Evolutionary conservation across 1,140 invertebrate genomes (phyloP), one percentile per base, ranked within the genome.

Genomic region (Lanistes nyassanus): DNA sequence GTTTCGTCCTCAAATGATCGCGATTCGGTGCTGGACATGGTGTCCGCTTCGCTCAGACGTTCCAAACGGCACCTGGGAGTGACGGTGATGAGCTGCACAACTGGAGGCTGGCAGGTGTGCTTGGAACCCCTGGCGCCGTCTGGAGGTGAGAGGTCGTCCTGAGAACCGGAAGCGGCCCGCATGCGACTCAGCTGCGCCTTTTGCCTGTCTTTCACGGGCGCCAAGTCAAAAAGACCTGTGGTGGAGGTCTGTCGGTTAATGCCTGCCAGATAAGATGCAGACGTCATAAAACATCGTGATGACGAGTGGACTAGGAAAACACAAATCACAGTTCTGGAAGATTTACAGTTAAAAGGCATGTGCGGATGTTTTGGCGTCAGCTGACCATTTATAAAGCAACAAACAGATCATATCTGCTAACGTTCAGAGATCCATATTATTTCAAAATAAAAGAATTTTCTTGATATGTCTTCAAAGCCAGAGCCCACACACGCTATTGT

Each of bases 181-280:
- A n/a, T 37, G 23, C 2, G 31, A 37, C 11, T 6, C 4, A 19
- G 29, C n/a, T 56, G 26, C 19, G 55, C 21, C 36, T 55, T 62
- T 56, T 37, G 70, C 19, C 70, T 53, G 19, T 37, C 55, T 58
- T 29, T 72, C 55, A 72, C 70, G 56, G 70, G 70, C 31, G 53
- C 55, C 34, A 72, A 55, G 31, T 72, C 55, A 26, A 72, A 72
- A 23, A 72, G 70, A 9, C 36, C 26, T 3, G 70, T 60, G 70
- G 70, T 72, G 34, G 70, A 72, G 1, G 70, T 72, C 70, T 72
- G 70, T 16, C 70, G 70, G 23, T 42, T 72, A 55, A 72, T 72
- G 29, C 55, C 70, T 72, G 70, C 39, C 21, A 60, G 26, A 37
- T 42, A 19, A 71, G 26, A 69, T 2, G 42, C 9, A 6, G n/a